A percentile compares a stretch with the other conserved stretches of the same genome.
phyloP scores from a whole-genome alignment of 1,140 invertebrate genomes.

The Drosophila melanogaster region Release_6_plus_ISO1_MT NT_033777.3:19885501-19886000 shows the following conservation, averaged over 20 bases:
- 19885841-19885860: conserved; percentile 11
- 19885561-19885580: conserved; percentile 52
- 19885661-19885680: conserved; percentile 47
- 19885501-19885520: conserved; percentile 81
- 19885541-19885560: conserved; percentile 59
- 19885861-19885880: background rate
- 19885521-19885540: conserved; percentile 75
- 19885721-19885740: conserved; percentile 66
- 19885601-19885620: conserved; percentile 24
- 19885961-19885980: conserved; percentile 72
- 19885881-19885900: conserved; percentile 8
- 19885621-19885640: conserved; percentile 57
- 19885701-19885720: conserved; percentile 83
- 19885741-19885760: conserved; percentile 31
- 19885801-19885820: conserved; percentile 47
- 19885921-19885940: conserved; percentile 67
- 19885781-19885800: conserved; percentile 69
- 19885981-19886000: conserved; percentile 44
- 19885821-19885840: conserved; percentile 28
- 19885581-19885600: conserved; percentile 54
- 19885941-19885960: conserved; percentile 68
- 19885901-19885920: background rate
- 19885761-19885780: conserved; percentile 38
- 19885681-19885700: conserved; percentile 67
- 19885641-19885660: conserved; percentile 52